Evolutionary conservation across 2,888 invertebrate species (phyloP), one percentile per base, ranked within the genome.

Genomic region (Arrhopalites spinosus): DNA sequence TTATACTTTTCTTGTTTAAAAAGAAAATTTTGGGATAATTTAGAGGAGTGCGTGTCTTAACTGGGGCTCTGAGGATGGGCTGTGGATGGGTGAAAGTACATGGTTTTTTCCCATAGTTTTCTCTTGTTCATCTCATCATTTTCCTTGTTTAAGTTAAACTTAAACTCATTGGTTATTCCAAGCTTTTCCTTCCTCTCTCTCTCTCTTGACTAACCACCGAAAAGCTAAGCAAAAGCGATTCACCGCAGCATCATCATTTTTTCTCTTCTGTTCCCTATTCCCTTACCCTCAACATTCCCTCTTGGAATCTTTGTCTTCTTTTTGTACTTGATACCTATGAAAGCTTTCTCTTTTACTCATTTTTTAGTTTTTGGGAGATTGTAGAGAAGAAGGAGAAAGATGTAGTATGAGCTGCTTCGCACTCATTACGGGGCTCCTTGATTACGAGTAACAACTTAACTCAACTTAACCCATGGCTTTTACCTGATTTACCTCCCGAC

Each of bases 381-480:
- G 20, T 15, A 7, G 47, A 47, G 47, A 47, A n/a, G n/a, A 47
- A 47, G 47, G 13, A 47, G n/a, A 47, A n/a, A 47, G 47, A 17
- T 47, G n/a, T n/a, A 17, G 13, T 1, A 1, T 36, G 36, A 36
- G 66, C 43, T 45, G 66, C 36, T 66, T 66, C 17, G 30, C 20
- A 66, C 43, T 66, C 66, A 66, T 66, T 66, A 66, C 25, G n/a
- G n/a, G 43, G 36, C 66, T n/a, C 45, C 36, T 66, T 66, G 66
- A 66, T 66, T 66, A 66, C n/a, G 66, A 45, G 30, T 66, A 66
- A 66, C 66, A 66, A 66, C 66, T 66, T 66, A 66, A 59, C 50
- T 50, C 50, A 17, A 45, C 45, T 66, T 66, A 66, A 66, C 66
- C 66, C 66, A 43, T 23, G 1, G 66, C n/a, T 36, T 64, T 66